Conservation (phyloP, 2,113 vertebrate genomes). For the Bostrychus sinensis region DNA sequence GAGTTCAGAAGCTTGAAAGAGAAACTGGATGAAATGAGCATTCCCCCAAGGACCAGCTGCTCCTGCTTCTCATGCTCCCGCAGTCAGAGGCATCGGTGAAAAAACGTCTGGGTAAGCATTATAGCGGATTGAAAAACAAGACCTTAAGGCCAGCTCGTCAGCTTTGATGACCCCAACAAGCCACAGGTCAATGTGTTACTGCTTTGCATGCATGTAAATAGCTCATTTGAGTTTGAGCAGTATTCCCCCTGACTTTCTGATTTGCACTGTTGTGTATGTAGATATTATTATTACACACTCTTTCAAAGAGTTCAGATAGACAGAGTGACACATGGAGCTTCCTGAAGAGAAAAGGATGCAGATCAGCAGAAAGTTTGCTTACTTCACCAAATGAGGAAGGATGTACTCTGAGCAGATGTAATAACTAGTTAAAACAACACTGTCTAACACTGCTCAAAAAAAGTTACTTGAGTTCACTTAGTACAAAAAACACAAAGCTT, state of each 20-base stretch:
- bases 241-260: neutral
- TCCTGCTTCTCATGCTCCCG: constrained; percentile 47
- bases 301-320: neutral
- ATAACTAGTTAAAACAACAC: neutral
- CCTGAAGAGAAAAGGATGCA: constrained; percentile 43
- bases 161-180: constrained; percentile 40
- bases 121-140: constrained; percentile 40
- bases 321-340: constrained; percentile 27
- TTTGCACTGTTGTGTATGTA: neutral
- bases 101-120: constrained; percentile 58
- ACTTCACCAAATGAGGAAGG: constrained; percentile 8
- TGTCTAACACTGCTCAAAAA: too few relatives aligned
- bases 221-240: constrained; percentile 10
- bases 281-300: neutral
- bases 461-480: too few relatives aligned
- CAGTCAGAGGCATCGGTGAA: constrained; percentile 39
- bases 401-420: neutral
- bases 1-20: constrained; percentile 63
- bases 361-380: constrained; percentile 54
- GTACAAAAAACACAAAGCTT: too few relatives aligned
- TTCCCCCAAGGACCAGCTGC: constrained; percentile 49
- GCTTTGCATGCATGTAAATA: constrained; percentile 10
- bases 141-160: constrained; percentile 52
- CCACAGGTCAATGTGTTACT: constrained; percentile 11
- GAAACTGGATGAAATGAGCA: constrained; percentile 63